Evolutionary conservation across 2,888 invertebrate genomes (phyloP), one percentile per base, ranked within the genome.

Genomic region (Adineta ricciae): DNA sequence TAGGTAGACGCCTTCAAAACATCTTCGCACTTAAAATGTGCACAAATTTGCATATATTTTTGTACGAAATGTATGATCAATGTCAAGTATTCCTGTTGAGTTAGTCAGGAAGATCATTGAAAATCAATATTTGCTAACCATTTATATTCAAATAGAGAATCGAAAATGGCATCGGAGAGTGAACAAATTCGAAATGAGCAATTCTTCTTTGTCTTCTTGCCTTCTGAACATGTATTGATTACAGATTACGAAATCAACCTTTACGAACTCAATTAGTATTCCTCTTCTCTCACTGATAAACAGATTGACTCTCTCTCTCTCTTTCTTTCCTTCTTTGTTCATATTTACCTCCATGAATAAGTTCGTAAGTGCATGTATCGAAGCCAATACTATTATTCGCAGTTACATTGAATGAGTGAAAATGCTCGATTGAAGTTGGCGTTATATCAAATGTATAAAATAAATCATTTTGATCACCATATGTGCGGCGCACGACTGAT

Each of bases 331-430:
- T 46, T 46, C 8, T 46, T 32, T 36, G 16, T 64, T 64, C 7
- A 1, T 0, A 32, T 24, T 78, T 41, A 78, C 78, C 78, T 41
- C 78, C 78, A 78, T 78, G 78, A 78, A 78, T 8, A 38, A 78
- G 41, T 78, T 78, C 78, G 41, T 78, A 78, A 19, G 78, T 78
- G 24, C 78, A 78, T 41, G 78, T n/a, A 78, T 78, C 78, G 14
- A n/a, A 78, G 14, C 78, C 78, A 78, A 78, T 41, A 78, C 41
- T 41, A 78, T 78, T 78, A 41, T 41, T 78, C 24, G 78, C 78
- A 41, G 78, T 78, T 9, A 78, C 41, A 78, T 78, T 78, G n/a
- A 78, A 78, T 78, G 41, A 14, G n/a, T 32, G 78, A 78, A 78
- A 78, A n/a, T 78, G 41, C n/a, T 78, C 78, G n/a, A 41, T 19